A percentile compares a stretch with the other conserved stretches of the same genome.
Evolutionary conservation across 2,888 invertebrate genomes (phyloP).

Genomic region (Caenorhabditis japonica): DNA sequence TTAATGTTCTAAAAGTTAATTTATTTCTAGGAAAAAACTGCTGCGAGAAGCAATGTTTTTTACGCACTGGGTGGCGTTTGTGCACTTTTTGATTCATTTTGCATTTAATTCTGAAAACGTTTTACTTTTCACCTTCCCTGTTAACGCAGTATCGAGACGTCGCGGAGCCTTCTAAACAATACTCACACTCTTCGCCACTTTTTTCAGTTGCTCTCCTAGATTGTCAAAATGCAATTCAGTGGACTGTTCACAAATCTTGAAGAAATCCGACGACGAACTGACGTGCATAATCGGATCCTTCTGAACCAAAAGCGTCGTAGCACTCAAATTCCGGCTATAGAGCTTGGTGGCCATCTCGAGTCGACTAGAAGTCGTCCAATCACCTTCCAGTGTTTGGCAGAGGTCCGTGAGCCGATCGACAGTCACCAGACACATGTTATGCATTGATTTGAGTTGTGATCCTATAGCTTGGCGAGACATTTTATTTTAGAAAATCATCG

Average conservation of each 20-base stretch:
- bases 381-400: conserved; percentile 41
- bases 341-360: conserved; percentile 93
- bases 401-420: conserved; percentile 35
- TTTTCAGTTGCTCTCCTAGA: conserved; percentile 86
- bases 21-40: too few species aligned
- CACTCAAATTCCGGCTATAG: conserved; percentile 91
- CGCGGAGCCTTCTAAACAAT: too few species aligned
- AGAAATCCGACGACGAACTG: conserved; percentile 55
- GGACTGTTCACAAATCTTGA: conserved; percentile 83
- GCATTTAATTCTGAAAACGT: too few species aligned
- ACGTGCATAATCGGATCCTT: conserved; percentile 82
- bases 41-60: too few species aligned
- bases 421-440: conserved; percentile 92
- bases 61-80: too few species aligned
- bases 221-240: conserved; percentile 95
- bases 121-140: too few species aligned
- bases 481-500: too few species aligned
- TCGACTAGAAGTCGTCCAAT: conserved; percentile 82
- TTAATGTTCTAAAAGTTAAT: too few species aligned
- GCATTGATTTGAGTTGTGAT: conserved; percentile 97
- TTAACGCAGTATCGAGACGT: too few species aligned
- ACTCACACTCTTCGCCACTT: conserved; percentile 54
- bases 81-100: too few species aligned
- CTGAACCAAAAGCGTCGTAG: conserved; percentile 87
- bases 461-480: conserved; percentile 80